phyloP scores from a whole-genome alignment of 1,140 invertebrate species.

The Tetramorium simillimum region DNA sequence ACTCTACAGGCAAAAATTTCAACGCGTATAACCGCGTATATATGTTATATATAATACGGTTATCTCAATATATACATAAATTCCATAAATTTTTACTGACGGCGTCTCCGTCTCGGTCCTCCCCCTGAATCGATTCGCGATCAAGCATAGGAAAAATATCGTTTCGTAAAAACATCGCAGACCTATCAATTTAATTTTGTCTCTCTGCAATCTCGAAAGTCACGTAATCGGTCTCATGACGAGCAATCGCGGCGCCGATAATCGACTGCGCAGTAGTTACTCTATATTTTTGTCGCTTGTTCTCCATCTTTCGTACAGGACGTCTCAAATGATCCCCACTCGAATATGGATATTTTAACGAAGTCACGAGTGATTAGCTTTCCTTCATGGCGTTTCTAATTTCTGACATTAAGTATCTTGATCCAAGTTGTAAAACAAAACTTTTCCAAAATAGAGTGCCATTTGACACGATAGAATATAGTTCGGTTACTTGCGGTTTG shows the following conservation, averaged over 20 bases:
- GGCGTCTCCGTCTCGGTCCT: background rate
- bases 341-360: background rate
- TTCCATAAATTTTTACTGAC: background rate
- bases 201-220: conserved; percentile 29
- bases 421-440: background rate
- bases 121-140: background rate
- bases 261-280: conserved; percentile 17
- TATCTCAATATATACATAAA: background rate
- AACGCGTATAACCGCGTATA: background rate
- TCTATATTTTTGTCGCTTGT: conserved; percentile 9
- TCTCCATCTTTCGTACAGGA: background rate
- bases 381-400: background rate
- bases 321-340: background rate
- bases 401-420: background rate
- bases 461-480: background rate
- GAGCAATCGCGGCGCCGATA: conserved; percentile 28
- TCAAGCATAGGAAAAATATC: background rate
- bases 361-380: background rate
- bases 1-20: background rate
- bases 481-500: background rate
- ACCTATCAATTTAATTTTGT: conserved; percentile 47
- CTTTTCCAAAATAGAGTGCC: background rate
- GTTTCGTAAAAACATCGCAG: background rate
- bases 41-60: background rate
- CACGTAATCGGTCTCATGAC: conserved; percentile 6